Base-by-base conservation (phyloP, 1,140 invertebrate species). In the Kradibia gibbosae region DNA sequence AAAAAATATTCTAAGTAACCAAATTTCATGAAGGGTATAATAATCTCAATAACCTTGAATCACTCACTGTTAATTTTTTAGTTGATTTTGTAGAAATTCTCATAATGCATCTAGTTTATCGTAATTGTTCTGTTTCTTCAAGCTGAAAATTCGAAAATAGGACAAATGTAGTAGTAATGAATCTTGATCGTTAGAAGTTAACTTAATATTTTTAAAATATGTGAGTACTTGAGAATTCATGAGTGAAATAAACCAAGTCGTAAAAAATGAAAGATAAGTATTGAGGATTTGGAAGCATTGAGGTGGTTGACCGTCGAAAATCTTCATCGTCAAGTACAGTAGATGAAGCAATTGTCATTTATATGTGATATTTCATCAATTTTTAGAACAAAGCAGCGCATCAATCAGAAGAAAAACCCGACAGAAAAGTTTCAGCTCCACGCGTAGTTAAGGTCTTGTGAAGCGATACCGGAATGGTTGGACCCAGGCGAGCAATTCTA, bases 401-500 rank as follows among this genome's bases (percentile, higher is more conserved):
- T 78, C 53, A 67, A 34, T 78, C n/a, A n/a, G 48, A 65, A n/a
- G 50, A 78, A 55, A 48, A 31, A 10, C 45, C 45, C 28, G 45
- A 31, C 28, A 67, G 60, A 53, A 55, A 62, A 55, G 0, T 70
- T 71, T 79, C 78, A 72, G 70, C 71, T 74, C 13, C 22, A 20
- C 25, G 65, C 60, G 22, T 20, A 20, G 48, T 74, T 91, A 91
- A 85, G 90, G 90, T 90, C 90, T 89, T 85, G 90, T 87, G 88
- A 91, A 91, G 85, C 90, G 90, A 90, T 91, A 90, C 85, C 89
- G 89, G 87, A 90, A 90, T 77, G 90, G 86, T 48, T 82, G 76
- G 42, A 90, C 85, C 90, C 90, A 91, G 87, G 87, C 87, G 84
- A 91, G 90, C 81, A 91, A 87, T 88, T 91, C 90, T 91, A 89